Base-by-base conservation (phyloP, 64 coral and sea anemone genomes). In the Acropora yongei region DNA sequence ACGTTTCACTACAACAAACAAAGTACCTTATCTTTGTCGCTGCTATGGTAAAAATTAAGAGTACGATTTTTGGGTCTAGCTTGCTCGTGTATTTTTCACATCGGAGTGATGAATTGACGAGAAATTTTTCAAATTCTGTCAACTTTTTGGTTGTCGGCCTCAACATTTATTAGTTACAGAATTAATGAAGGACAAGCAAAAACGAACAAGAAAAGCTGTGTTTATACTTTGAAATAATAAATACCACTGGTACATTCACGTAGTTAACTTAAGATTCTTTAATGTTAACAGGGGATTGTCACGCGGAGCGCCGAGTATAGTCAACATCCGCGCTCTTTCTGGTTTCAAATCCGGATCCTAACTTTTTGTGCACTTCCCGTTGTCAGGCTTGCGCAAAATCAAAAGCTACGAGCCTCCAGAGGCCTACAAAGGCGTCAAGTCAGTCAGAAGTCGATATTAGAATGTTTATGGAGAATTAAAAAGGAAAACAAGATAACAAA, bases 111-210 rank as follows among this genome's bases (percentile, higher is more conserved):
- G 3, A 39, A 19, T 18, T 40, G 9, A 66, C 61, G 14, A 0
- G 17, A 71, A 44, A 41, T 19, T 11, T 44, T 5, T 8, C 2
- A 75, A 75, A 44, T 3, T 44, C 12, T 6, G 44, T 63, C 8
- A 63, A 63, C 2, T 55, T 55, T 9, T 4, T 55, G 0, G 4
- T 55, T 63, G 58, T 14, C 3, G 6, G 8, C 9, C 58, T 55
- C 9, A 55, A 55, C 51, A 55, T 55, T 55, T 55, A 75, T 75
- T 75, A 40, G 73, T 75, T 75, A 75, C 42, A 75, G 41, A 75
- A 44, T 8, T 44, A 46, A 30, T 44, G 30, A 75, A 75, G 41
- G 6, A 44, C 73, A 46, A 46, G 42, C 11, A 44, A 44, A 12
- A 1, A 75, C 1, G 73, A 7, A 9, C 20, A 75, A 75, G 12